Percentiles rank a stretch among this genome's conserved stretches.
Conservation (phyloP, 1,140 invertebrate species). For the Brachionus asplanchnoidis region DNA sequence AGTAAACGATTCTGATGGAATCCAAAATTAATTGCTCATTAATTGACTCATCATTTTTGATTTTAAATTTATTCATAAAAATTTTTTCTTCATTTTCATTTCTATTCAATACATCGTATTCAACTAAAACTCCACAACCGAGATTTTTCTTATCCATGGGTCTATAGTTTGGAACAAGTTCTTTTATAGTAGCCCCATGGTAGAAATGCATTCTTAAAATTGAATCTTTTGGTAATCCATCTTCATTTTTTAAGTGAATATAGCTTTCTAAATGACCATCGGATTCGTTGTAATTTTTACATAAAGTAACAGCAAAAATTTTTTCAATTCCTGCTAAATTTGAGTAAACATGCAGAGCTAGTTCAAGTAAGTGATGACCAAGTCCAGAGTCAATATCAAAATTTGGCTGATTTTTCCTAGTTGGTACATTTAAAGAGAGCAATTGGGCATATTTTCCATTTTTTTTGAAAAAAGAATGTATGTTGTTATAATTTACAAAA, state of each 20-base stretch:
- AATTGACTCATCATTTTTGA: not conserved
- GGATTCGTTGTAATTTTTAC: not conserved
- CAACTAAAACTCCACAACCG: not conserved
- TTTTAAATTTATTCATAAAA: not conserved
- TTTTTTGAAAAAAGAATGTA: not conserved
- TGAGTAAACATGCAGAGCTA: not conserved
- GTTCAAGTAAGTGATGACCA: not conserved
- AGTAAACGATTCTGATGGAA: not conserved
- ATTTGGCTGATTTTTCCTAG: not conserved
- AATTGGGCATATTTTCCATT: not conserved
- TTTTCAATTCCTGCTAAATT: not conserved
- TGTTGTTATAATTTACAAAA: not conserved
- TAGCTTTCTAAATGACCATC: not conserved
- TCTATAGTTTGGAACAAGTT: not conserved
- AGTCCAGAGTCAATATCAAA: not conserved
- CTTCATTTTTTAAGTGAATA: not conserved
- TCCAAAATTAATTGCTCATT: not conserved
- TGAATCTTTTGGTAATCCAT: not conserved
- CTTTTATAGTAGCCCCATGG: not conserved
- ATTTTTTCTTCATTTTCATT: not conserved
- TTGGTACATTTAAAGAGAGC: not conserved
- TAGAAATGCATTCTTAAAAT: not conserved
- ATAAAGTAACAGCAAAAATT: conserved; percentile 3
- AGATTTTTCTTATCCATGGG: not conserved
- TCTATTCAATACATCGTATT: not conserved